Conservation (phyloP, 2,113 vertebrate genomes). For the Ptilorrhoa leucosticta region DNA sequence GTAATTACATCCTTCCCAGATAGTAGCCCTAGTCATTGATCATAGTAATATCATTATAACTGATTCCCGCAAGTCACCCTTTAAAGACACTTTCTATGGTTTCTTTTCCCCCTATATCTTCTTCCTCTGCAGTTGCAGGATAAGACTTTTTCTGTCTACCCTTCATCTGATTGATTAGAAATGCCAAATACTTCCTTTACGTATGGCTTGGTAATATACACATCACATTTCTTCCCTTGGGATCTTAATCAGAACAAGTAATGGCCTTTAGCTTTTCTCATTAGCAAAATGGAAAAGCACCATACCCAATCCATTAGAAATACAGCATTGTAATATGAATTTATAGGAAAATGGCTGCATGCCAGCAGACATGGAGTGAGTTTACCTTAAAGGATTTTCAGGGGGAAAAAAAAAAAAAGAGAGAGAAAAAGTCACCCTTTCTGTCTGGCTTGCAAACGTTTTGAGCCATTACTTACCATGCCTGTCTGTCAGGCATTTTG, state of each 20-base stretch:
- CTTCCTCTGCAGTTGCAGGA: constrained; percentile 9
- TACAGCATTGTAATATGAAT: constrained; percentile 75
- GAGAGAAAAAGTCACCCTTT: not conserved
- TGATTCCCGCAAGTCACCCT: constrained; percentile 61
- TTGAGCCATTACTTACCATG: constrained; percentile 24
- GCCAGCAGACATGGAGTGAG: constrained; percentile 56
- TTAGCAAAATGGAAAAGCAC: constrained; percentile 80
- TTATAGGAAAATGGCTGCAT: constrained; percentile 68
- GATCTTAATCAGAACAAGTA: constrained; percentile 82
- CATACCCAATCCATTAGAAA: constrained; percentile 81
- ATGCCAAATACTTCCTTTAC: constrained; percentile 39
- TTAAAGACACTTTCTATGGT: constrained; percentile 37
- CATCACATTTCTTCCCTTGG: constrained; percentile 55
- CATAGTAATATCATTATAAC: constrained; percentile 54
- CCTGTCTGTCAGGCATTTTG: constrained; percentile 20
- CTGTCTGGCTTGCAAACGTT: not conserved
- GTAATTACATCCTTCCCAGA: constrained; percentile 60
- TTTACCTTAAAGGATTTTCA: constrained; percentile 67
- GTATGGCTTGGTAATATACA: constrained; percentile 37
- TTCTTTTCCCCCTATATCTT: not conserved
- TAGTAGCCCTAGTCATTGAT: constrained; percentile 27
- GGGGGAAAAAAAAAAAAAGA: not conserved
- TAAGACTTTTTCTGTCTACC: constrained; percentile 40
- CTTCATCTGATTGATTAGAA: constrained; percentile 36
- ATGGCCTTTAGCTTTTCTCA: constrained; percentile 84